Evolutionary conservation across 1,140 invertebrate species (phyloP), one percentile per base, ranked within the genome.

Genomic region (Battus philenor): DNA sequence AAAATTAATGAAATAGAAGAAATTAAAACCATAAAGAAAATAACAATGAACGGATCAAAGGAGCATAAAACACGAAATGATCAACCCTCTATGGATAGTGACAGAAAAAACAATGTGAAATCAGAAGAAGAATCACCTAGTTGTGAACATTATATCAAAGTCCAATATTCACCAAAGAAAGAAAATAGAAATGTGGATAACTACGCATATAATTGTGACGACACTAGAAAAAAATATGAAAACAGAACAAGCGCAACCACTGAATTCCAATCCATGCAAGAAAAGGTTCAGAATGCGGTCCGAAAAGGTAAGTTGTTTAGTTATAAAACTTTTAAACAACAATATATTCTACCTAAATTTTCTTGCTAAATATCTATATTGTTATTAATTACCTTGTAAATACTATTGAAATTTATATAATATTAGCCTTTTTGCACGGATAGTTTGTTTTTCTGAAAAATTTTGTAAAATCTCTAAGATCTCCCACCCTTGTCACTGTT

Each of bases 21-120:
- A 71, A 68, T 86, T 11, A 86, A 75, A 36, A 87, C 84, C 4
- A 79, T 86, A 36, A 81, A 86, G 47, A 87, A 84, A 60, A 73
- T 86, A 30, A 54, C 78, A 6, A 43, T 86, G 4, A 86, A 86
- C 49, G 80, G 75, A 5, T 77, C 71, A 8, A 46, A 50, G 33
- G 60, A 56, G 7, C 26, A 47, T 8, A 44, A n/a, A 13, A 17
- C 20, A 10, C 27, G 52, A 27, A 36, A 46, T 27, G 48, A 46
- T 9, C 17, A 44, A 11, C 6, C 3, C 8, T 2, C 13, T 4
- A 5, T 13, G 3, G 13, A 41, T 10, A 41, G 15, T 15, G 15
- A 15, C 16, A 27, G 5, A 16, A 4, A 4, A 10, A 16, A 16
- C 8, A 13, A 41, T 3, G 9, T 6, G 9, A 9, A 2, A 29